These are phyloP conservation scores for Battus philenor DNA, from an alignment of 1,140 invertebrate genomes.

Conservation along the genomic window DNA sequence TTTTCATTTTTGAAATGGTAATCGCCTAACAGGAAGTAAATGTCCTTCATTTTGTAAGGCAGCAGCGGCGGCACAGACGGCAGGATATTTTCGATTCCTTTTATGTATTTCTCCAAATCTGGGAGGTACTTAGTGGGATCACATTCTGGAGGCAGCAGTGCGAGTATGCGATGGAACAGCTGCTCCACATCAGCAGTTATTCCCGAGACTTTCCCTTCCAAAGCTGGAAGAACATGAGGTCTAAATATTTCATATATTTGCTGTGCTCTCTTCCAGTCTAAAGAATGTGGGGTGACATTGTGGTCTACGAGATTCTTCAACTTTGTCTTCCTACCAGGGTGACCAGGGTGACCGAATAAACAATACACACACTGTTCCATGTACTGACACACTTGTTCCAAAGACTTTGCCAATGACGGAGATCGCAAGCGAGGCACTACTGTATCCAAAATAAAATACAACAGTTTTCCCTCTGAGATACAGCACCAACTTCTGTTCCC, in stretches of 20 bases:
- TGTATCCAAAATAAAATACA: slow-evolving; percentile 86
- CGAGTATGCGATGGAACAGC: slow-evolving; percentile 85
- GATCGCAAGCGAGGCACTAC: slow-evolving; percentile 81
- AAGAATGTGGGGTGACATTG: slow-evolving; percentile 80
- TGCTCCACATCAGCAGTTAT: slow-evolving; percentile 87
- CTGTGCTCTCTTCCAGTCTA: slow-evolving; percentile 87
- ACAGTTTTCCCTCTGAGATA: slow-evolving; percentile 83
- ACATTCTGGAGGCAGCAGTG: slow-evolving; percentile 81
- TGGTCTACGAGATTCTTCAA: slow-evolving; percentile 87
- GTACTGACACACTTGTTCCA: slow-evolving; percentile 81
- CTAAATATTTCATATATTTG: slow-evolving; percentile 90
- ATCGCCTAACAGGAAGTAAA: slow-evolving; percentile 94
- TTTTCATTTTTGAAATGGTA: slow-evolving; percentile 93
- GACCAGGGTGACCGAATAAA: slow-evolving; percentile 89
- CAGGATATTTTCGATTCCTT: slow-evolving; percentile 76
- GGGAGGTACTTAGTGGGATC: slow-evolving; percentile 78
- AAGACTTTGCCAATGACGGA: slow-evolving; percentile 72
- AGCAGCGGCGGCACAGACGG: slow-evolving; percentile 69
- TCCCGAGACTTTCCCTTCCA: slow-evolving; percentile 85
- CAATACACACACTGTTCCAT: slow-evolving; percentile 94
- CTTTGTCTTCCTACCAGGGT: slow-evolving; percentile 87
- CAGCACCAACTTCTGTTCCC: slow-evolving; percentile 87
- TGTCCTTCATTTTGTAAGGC: slow-evolving; percentile 79
- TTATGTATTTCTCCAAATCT: slow-evolving; percentile 81
- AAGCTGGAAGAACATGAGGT: slow-evolving; percentile 87